Evolutionary conservation across 1,140 invertebrate species (phyloP), one percentile per base, ranked within the genome.

Genomic region (Heliconius eleuchia): DNA sequence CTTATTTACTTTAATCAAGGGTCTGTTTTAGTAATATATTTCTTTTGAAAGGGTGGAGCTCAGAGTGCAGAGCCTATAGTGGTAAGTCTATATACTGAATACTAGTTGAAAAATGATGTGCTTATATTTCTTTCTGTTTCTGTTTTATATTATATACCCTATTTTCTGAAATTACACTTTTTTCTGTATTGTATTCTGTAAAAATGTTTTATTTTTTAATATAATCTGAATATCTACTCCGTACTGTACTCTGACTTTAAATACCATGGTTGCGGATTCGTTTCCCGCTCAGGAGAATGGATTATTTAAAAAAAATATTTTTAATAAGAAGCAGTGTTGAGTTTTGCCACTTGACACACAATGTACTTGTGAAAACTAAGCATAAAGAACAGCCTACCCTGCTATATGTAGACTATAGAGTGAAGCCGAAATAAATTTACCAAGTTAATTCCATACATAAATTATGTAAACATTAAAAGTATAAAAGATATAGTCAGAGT

Each of bases 31-130:
- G 83, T 82, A 82, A 80, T 77, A 74, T 57, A 85, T 89, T 93
- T 92, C 89, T 87, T 90, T 96, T 95, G 95, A 96, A 97, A 98
- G 97, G 96, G 96, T 96, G 97, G 97, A 96, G 96, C 97, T 95
- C 96, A 96, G 96, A 98, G 97, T 96, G 97, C 97, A 96, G 98
- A 98, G 96, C 98, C 98, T 92, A 98, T 98, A 95, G 97, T 98
- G 97, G 98, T 98, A 97, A 98, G 97, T 98, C 80, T 85, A 80
- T 77, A 83, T 82, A 78, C 83, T 85, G 19, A 84, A 78, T 86
- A 84, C 78, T 85, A 66, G 77, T 82, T 86, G 83, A 34, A 74
- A 80, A 79, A 85, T 83, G 83, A 76, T 80, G 84, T 87, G 84
- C 85, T 89, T 89, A 50, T 73, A 55, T 81, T 82, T 73, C 73